Percentiles rank a stretch among this genome's conserved stretches.
These are phyloP conservation scores for Melitaea athalia DNA, from an alignment of 2,888 invertebrate genomes.

Conservation along the genomic window DNA sequence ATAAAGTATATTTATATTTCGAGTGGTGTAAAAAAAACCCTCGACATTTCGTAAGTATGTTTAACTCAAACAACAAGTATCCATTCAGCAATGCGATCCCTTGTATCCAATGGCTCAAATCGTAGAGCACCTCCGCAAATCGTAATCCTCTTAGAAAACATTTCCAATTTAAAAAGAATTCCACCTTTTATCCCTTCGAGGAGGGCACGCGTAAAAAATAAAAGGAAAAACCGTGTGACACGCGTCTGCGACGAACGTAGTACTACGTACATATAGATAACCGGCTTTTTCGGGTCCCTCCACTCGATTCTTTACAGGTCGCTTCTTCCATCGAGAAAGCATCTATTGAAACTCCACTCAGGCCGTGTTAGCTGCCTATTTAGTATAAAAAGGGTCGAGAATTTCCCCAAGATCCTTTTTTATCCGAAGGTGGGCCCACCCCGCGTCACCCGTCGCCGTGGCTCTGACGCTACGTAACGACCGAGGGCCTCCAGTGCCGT, in stretches of 20 bases:
- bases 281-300: constrained; percentile 63
- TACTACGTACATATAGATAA: constrained; percentile 53
- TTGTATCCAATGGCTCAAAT: constrained; percentile 63
- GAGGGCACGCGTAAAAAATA: constrained; percentile 80
- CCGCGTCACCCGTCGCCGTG: constrained; percentile 41
- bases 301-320: constrained; percentile 78
- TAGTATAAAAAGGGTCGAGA: constrained; percentile 82
- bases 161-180: constrained; percentile 83
- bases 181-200: constrained; percentile 75
- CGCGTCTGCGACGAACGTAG: constrained; percentile 52
- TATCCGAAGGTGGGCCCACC: constrained; percentile 68
- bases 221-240: constrained; percentile 78
- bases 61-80: constrained; percentile 62
- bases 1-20: not conserved
- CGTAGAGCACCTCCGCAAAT: constrained; percentile 77
- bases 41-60: constrained; percentile 48
- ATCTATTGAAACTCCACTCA: constrained; percentile 83
- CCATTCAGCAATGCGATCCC: constrained; percentile 64
- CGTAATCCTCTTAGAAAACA: constrained; percentile 83
- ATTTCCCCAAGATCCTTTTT: constrained; percentile 78
- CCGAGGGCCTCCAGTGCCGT: constrained; percentile 26
- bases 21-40: constrained; percentile 10
- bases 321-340: constrained; percentile 80
- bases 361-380: constrained; percentile 82
- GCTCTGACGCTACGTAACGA: constrained; percentile 28